phyloP scores from a whole-genome alignment of 37 sponge, comb jelly and placozoan genomes.

The Geodia barretti region DNA sequence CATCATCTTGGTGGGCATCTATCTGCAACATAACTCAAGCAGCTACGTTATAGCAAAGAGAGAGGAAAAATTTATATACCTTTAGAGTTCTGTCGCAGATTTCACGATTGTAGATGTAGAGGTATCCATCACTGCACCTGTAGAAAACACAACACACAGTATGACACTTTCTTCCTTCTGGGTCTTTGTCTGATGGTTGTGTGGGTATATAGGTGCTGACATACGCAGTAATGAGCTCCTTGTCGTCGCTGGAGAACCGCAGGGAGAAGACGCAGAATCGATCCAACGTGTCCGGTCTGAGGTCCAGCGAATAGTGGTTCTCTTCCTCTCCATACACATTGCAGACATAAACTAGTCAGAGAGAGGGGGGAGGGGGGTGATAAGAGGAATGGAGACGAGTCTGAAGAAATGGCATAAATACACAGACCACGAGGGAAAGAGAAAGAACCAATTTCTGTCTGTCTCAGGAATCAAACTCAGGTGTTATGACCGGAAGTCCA shows the following conservation, averaged over 20 bases:
- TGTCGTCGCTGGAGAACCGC: conserved; percentile 64
- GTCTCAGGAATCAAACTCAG: no score
- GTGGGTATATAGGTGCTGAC: conserved; percentile 10
- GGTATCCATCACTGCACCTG: conserved; percentile 73
- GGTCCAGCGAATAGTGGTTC: conserved; percentile 42
- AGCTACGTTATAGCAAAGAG: background rate
- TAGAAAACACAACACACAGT: no score
- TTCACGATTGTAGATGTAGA: conserved; percentile 78
- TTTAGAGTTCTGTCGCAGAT: conserved; percentile 33
- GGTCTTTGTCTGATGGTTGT: no score
- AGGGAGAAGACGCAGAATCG: conserved; percentile 57
- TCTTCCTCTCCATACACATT: conserved; percentile 59
- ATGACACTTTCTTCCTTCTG: no score
- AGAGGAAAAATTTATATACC: conserved; percentile 16
- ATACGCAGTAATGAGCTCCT: conserved; percentile 72
- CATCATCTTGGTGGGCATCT: conserved; percentile 80
- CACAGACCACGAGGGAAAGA: no score
- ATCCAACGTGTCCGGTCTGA: conserved; percentile 37
- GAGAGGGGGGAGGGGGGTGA: background rate
- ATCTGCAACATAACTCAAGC: conserved; percentile 29
- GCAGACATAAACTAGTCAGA: conserved; percentile 64
- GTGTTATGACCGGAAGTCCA: no score
- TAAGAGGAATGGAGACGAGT: background rate
- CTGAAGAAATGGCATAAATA: no score
- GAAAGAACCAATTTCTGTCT: no score